Conservation (phyloP, 2,888 invertebrate genomes). For the Athripsodes cinereus region DNA sequence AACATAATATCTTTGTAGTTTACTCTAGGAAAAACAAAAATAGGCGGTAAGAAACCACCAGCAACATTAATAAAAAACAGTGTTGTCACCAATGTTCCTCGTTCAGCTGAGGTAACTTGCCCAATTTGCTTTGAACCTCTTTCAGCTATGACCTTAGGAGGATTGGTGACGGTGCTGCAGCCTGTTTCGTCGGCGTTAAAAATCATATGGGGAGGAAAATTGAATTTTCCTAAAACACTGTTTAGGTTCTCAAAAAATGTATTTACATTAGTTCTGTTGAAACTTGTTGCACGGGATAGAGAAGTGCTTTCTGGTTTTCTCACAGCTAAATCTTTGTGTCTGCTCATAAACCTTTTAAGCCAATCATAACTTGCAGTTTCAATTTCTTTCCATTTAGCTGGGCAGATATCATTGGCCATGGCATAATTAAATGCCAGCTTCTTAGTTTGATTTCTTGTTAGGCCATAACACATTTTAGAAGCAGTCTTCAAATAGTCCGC, state of each 20-base stretch:
- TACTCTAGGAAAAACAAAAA: constrained; percentile 28
- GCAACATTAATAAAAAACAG: constrained; percentile 27
- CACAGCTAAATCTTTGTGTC: constrained; percentile 1
- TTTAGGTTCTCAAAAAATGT: constrained; percentile 4
- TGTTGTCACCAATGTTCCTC: constrained; percentile 29
- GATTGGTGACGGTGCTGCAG: constrained; percentile 33
- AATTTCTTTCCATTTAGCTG: constrained; percentile 5
- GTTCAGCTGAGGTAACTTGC: constrained; percentile 31
- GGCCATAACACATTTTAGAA: constrained; percentile 27
- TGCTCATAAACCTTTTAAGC: constrained; percentile 4
- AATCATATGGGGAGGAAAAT: constrained; percentile 21
- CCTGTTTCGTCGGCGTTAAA: constrained; percentile 35
- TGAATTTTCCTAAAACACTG: constrained; percentile 18
- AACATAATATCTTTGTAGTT: constrained; percentile 26
- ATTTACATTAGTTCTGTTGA: constrained; percentile 1
- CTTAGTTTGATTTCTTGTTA: constrained; percentile 24
- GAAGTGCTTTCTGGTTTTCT: neutral
- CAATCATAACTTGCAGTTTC: neutral
- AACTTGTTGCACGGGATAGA: neutral
- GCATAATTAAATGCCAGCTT: constrained; percentile 26
- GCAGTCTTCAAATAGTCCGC: constrained; percentile 26
- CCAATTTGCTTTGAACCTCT: constrained; percentile 30
- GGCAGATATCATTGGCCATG: constrained; percentile 19
- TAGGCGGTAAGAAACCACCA: constrained; percentile 28
- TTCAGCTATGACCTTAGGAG: constrained; percentile 32